phyloP scores from a whole-genome alignment of 1,140 invertebrate genomes.

The Dolichoris vasculosae region DNA sequence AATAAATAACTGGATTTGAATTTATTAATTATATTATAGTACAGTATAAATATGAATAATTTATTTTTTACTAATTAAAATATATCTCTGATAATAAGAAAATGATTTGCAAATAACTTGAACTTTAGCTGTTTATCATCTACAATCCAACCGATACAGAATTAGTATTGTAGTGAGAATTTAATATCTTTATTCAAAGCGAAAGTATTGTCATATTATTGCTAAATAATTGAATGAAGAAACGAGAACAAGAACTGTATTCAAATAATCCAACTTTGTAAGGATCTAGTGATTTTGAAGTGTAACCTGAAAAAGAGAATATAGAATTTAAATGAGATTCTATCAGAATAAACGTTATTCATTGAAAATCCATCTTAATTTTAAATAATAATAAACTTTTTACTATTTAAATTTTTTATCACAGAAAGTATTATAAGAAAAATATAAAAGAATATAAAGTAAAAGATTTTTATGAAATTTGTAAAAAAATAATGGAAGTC shows the following conservation, averaged over 20 bases:
- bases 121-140: background rate
- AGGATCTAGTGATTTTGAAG: background rate
- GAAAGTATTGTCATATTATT: background rate
- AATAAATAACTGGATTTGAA: background rate
- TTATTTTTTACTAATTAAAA: background rate
- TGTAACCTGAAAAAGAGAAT: too few species aligned
- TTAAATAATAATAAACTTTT: too few species aligned
- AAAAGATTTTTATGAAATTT: too few species aligned
- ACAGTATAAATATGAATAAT: background rate
- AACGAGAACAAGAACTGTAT: background rate
- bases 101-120: too few species aligned
- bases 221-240: background rate
- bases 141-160: background rate
- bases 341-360: too few species aligned
- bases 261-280: slow-evolving; percentile 13
- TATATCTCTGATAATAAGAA: too few species aligned
- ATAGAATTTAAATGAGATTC: too few species aligned
- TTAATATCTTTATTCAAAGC: slow-evolving; percentile 14
- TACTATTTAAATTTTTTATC: too few species aligned
- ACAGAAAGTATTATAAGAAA: too few species aligned
- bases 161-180: background rate
- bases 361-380: too few species aligned
- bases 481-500: too few species aligned
- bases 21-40: background rate
- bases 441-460: too few species aligned